Conservation (phyloP, 35 echinoderm and acorn worm genomes). For the Holothuria glaberrima region DNA sequence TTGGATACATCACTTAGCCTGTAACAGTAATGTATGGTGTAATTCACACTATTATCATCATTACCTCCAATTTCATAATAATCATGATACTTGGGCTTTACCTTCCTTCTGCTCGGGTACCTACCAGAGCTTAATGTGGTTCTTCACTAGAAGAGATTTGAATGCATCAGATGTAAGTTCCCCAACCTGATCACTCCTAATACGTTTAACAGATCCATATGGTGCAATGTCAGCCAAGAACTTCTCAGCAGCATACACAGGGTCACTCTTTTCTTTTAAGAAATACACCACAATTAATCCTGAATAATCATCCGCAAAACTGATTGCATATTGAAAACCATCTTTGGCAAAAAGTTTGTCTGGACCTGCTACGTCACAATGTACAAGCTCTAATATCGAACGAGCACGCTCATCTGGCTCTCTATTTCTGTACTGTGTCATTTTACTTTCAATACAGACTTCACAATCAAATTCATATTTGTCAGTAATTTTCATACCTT, state of each 20-base stretch:
- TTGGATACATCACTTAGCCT: conserved; percentile 38
- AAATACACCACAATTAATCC: conserved; percentile 67
- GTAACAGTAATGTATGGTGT: conserved; percentile 58
- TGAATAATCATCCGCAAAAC: conserved; percentile 68
- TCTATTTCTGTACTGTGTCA: conserved; percentile 52
- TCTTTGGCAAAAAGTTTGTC: conserved; percentile 34
- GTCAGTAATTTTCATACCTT: conserved; percentile 24
- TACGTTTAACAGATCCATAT: conserved; percentile 40
- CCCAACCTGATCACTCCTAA: conserved; percentile 54
- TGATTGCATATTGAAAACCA: conserved; percentile 59
- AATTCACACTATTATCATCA: conserved; percentile 50
- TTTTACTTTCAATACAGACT: conserved; percentile 60
- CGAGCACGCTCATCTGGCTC: conserved; percentile 37
- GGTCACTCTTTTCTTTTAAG: conserved; percentile 58
- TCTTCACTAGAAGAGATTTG: conserved; percentile 41
- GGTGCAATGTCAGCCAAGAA: conserved; percentile 21
- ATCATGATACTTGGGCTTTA: conserved; percentile 25
- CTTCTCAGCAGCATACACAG: conserved; percentile 46
- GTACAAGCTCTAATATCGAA: conserved; percentile 16
- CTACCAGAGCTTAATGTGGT: conserved; percentile 49
- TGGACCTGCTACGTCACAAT: conserved; percentile 57
- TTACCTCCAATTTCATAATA: conserved; percentile 48
- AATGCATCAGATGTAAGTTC: conserved; percentile 58
- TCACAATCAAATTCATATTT: conserved; percentile 49
- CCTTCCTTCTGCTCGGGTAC: conserved; percentile 41